Conservation (phyloP, 1,140 invertebrate species). For the Arctopsyche grandis region DNA sequence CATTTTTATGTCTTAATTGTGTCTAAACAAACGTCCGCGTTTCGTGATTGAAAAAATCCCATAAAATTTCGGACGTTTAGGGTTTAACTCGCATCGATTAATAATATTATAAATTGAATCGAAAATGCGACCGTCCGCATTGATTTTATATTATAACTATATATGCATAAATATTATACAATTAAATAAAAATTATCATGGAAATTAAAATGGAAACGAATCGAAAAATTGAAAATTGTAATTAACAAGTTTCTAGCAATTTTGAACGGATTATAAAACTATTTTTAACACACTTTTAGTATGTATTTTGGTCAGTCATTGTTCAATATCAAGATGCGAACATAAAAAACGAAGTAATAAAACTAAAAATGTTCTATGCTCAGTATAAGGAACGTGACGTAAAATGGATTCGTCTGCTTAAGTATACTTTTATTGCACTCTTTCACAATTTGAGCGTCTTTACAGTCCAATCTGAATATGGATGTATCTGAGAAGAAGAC, state of each 20-base stretch:
- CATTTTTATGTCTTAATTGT: conserved; percentile 47
- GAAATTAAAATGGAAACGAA: not conserved
- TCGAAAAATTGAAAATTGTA: not conserved
- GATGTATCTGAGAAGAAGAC: not conserved
- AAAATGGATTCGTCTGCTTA: conserved; percentile 24
- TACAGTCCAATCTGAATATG: conserved; percentile 16
- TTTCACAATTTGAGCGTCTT: conserved; percentile 8
- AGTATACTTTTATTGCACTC: conserved; percentile 29
- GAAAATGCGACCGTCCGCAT: not conserved
- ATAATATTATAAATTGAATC: not conserved
- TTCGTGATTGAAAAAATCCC: not conserved
- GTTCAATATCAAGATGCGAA: not conserved
- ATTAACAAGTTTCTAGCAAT: too few relatives aligned
- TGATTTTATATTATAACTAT: not conserved
- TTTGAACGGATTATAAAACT: too few relatives aligned
- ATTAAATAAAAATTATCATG: not conserved
- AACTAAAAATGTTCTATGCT: conserved; percentile 2
- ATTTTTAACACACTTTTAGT: too few relatives aligned
- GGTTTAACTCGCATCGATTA: not conserved
- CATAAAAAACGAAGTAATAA: conserved; percentile 24
- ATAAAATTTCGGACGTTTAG: not conserved
- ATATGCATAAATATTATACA: not conserved
- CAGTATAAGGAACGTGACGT: conserved; percentile 30
- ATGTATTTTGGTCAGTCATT: too few relatives aligned
- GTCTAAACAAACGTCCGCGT: conserved; percentile 25